These are phyloP conservation scores for Poecile montanus DNA, from an alignment of 2,797 vertebrate species.

Conservation along the genomic window DNA sequence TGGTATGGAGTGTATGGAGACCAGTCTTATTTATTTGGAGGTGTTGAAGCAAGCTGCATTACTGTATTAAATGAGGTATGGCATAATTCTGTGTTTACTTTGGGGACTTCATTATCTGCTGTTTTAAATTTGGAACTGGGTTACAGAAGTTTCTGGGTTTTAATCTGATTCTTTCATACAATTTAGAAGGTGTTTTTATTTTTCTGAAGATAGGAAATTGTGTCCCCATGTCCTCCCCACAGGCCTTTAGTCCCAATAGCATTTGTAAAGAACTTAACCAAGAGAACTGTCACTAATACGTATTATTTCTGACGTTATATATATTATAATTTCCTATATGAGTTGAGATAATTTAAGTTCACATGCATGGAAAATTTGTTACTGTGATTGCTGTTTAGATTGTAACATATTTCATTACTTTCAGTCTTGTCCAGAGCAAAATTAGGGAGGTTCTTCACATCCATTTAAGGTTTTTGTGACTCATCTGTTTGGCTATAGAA, in stretches of 20 bases:
- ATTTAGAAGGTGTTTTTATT: neutral
- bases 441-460: neutral
- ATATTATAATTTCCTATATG: neutral
- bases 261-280: neutral
- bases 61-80: neutral
- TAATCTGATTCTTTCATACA: neutral
- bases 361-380: neutral
- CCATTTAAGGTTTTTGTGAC: neutral
- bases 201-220: neutral
- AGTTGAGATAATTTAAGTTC: neutral
- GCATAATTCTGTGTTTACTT: neutral
- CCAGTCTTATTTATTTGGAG: neutral
- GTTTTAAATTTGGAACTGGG: constrained; percentile 4
- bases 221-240: neutral
- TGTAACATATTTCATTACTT: neutral
- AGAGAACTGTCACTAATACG: neutral
- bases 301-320: neutral
- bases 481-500: neutral
- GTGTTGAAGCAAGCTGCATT: neutral
- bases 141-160: neutral
- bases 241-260: neutral
- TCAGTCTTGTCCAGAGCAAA: neutral
- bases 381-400: neutral
- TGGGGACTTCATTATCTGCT: neutral
- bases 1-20: neutral